Percentiles rank a stretch among this genome's conserved stretches.
Evolutionary conservation across 2,888 invertebrate genomes (phyloP).

Genomic region (Resseliella maxima): DNA sequence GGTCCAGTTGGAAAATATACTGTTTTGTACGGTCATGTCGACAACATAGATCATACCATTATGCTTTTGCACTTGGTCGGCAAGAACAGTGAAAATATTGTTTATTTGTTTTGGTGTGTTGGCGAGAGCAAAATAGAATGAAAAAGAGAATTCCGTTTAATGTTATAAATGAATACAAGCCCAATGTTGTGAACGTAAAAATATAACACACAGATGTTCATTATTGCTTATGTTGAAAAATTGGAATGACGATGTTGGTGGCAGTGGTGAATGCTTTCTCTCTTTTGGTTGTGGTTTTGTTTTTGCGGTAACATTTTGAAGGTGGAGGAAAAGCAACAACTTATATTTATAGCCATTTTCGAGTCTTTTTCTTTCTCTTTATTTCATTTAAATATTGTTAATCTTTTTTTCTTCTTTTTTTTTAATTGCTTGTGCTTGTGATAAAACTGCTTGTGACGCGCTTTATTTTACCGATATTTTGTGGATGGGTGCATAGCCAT

Average conservation of each 20-base stretch:
- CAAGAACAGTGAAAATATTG: conserved; percentile 32
- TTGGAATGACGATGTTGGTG: not conserved
- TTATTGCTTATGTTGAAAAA: conserved; percentile 37
- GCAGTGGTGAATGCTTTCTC: no score
- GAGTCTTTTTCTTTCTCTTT: not conserved
- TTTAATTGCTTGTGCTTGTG: not conserved
- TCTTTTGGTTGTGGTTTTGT: conserved; percentile 36
- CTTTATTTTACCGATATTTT: not conserved
- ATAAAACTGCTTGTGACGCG: no score
- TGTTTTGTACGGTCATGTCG: conserved; percentile 8
- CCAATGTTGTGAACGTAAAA: conserved; percentile 16
- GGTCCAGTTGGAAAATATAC: not conserved
- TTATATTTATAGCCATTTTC: conserved; percentile 27
- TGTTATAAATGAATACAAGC: conserved; percentile 40
- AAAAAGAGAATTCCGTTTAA: conserved; percentile 5
- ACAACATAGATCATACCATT: conserved; percentile 30
- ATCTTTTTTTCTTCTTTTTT: no score
- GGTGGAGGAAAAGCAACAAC: not conserved
- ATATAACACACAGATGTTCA: conserved; percentile 54
- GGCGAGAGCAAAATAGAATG: not conserved
- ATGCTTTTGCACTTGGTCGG: not conserved
- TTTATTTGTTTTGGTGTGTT: conserved; percentile 30
- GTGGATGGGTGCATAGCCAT: not conserved
- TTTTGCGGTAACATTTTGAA: not conserved
- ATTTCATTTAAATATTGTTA: conserved; percentile 40